phyloP scores from a whole-genome alignment of 2,888 invertebrate species.

The Trissolcus japonicus region DNA sequence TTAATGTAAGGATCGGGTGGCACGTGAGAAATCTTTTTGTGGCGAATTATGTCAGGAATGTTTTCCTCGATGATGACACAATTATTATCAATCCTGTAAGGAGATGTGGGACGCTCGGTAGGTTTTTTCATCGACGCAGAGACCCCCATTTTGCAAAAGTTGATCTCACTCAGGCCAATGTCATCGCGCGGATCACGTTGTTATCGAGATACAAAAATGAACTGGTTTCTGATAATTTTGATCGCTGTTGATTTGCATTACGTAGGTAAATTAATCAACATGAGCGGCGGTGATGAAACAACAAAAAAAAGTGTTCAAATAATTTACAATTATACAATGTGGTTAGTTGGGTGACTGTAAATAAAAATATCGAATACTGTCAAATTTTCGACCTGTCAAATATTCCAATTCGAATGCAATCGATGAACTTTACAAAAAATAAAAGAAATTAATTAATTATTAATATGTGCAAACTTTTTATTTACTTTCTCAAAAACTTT shows the following conservation, averaged over 20 bases:
- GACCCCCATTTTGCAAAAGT: conserved; percentile 20
- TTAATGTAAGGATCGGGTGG: neutral
- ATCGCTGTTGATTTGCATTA: too few relatives aligned
- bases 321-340: conserved; percentile 1
- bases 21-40: neutral
- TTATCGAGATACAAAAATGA: neutral
- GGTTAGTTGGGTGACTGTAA: conserved; percentile 9
- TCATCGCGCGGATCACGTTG: neutral
- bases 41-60: neutral
- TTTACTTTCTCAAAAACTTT: too few relatives aligned
- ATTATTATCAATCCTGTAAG: neutral
- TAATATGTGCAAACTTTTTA: too few relatives aligned
- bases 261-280: too few relatives aligned
- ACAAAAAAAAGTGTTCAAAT: neutral
- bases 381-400: neutral
- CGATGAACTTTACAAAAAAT: too few relatives aligned
- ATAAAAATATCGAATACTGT: conserved; percentile 14
- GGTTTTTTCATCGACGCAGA: conserved; percentile 21
- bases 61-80: neutral
- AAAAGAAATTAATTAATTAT: too few relatives aligned
- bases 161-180: neutral
- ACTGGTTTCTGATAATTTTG: too few relatives aligned
- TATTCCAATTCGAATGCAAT: neutral
- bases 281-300: too few relatives aligned
- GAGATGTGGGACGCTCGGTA: neutral